Conservation (phyloP, 2,113 vertebrate species). For the Phyllostomus discolor region DNA sequence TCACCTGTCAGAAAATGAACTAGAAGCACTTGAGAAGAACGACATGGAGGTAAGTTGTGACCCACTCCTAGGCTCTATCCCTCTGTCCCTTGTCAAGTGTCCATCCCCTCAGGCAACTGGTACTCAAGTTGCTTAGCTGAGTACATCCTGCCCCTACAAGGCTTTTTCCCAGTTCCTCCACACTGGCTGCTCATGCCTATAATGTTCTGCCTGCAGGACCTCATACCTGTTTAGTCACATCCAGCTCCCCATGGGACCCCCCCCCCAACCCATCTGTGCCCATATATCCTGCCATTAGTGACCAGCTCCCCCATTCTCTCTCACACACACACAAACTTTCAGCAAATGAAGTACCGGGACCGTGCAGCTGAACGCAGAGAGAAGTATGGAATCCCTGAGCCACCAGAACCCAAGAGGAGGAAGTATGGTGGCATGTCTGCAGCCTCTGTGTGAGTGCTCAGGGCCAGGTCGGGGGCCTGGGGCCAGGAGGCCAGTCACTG, state of each 20-base stretch:
- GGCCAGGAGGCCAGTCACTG: neutral
- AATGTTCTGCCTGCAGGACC: neutral
- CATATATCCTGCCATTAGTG: neutral
- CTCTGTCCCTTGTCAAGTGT: neutral
- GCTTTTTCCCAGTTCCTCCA: neutral
- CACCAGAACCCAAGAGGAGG: conserved; percentile 85
- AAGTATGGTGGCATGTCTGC: conserved; percentile 81
- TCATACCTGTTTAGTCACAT: neutral
- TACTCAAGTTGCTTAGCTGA: neutral
- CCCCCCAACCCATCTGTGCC: neutral
- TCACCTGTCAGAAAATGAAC: conserved; percentile 78
- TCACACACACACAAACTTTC: neutral
- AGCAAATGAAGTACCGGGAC: conserved; percentile 80
- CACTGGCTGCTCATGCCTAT: neutral
- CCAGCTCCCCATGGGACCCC: neutral
- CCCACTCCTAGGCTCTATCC: neutral
- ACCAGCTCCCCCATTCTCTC: neutral
- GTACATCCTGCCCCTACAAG: neutral
- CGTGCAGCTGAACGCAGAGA: conserved; percentile 80
- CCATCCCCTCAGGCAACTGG: neutral
- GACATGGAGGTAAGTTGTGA: conserved; percentile 82
- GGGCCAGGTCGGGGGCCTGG: neutral
- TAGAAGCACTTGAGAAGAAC: conserved; percentile 80
- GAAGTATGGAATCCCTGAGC: conserved; percentile 77
- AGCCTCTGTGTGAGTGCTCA: conserved; percentile 66